Conservation (phyloP, 1,140 invertebrate genomes). For the Epicauta chinensis region DNA sequence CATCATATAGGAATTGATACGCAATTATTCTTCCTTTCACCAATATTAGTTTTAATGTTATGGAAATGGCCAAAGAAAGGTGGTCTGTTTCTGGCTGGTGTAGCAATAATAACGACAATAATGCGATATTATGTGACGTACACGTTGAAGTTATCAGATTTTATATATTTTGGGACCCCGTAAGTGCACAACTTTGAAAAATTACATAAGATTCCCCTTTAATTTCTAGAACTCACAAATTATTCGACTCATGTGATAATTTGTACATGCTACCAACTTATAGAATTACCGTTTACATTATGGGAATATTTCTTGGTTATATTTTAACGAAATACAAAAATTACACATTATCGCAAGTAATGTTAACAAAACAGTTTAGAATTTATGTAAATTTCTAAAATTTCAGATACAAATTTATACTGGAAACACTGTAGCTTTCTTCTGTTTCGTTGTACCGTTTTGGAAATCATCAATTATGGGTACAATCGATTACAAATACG, state of each 20-base stretch:
- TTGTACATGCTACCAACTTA: constrained; percentile 66
- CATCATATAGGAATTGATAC: constrained; percentile 75
- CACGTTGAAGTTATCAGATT: constrained; percentile 58
- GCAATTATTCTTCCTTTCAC: constrained; percentile 65
- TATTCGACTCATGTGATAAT: constrained; percentile 63
- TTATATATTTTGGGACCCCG: constrained; percentile 67
- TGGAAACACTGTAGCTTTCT: constrained; percentile 42
- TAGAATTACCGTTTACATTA: constrained; percentile 63
- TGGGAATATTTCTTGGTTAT: constrained; percentile 61
- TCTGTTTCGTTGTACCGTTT: constrained; percentile 47
- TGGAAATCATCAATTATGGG: constrained; percentile 60
- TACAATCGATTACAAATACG: constrained; percentile 56
- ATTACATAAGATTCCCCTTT: too few species aligned
- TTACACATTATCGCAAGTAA: constrained; percentile 39
- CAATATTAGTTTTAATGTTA: constrained; percentile 59
- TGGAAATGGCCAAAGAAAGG: constrained; percentile 59
- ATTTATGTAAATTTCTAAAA: background rate
- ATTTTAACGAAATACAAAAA: constrained; percentile 47
- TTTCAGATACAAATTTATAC: constrained; percentile 47
- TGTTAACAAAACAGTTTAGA: background rate
- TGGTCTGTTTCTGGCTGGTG: constrained; percentile 42
- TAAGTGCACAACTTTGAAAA: too few species aligned
- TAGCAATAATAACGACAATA: constrained; percentile 55
- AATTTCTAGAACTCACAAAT: constrained; percentile 53
- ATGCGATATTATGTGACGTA: constrained; percentile 61